Evolutionary conservation across 2,888 invertebrate species (phyloP).

Genomic region (Drosophila picticornis): DNA sequence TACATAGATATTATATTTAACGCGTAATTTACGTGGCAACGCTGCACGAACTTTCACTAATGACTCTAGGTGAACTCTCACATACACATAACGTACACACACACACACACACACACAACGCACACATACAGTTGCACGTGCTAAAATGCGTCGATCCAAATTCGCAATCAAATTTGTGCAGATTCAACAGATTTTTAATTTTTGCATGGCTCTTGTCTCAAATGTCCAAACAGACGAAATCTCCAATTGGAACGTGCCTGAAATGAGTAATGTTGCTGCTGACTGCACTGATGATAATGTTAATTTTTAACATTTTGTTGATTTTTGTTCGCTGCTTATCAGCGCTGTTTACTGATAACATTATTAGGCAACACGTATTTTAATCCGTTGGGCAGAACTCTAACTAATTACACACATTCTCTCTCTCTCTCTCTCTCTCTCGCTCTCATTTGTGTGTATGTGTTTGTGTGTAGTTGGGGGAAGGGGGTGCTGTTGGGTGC

Average conservation of each 20-base stretch:
- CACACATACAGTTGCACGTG: conserved; percentile 53
- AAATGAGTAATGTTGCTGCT: conserved; percentile 30
- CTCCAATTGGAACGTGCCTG: conserved; percentile 36
- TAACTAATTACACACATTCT: conserved; percentile 27
- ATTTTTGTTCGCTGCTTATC: conserved; percentile 57
- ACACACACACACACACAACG: conserved; percentile 11
- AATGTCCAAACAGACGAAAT: conserved; percentile 5
- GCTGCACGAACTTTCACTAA: conserved; percentile 77
- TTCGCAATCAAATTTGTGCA: conserved; percentile 22
- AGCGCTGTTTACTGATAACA: conserved; percentile 44
- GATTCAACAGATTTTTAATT: neutral
- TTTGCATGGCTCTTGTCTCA: neutral
- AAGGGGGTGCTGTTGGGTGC: conserved; percentile 22
- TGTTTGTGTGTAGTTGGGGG: neutral
- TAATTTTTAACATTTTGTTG: conserved; percentile 43
- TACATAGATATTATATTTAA: conserved; percentile 42
- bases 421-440: neutral
- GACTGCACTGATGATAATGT: conserved; percentile 18
- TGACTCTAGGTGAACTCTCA: conserved; percentile 79
- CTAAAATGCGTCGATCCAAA: conserved; percentile 39
- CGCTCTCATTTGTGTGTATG: neutral
- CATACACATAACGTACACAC: conserved; percentile 23
- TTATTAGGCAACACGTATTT: conserved; percentile 49
- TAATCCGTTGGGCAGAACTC: conserved; percentile 38
- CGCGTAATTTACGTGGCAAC: conserved; percentile 71